phyloP scores from a whole-genome alignment of 2,888 invertebrate genomes.

The Pammene aurita region DNA sequence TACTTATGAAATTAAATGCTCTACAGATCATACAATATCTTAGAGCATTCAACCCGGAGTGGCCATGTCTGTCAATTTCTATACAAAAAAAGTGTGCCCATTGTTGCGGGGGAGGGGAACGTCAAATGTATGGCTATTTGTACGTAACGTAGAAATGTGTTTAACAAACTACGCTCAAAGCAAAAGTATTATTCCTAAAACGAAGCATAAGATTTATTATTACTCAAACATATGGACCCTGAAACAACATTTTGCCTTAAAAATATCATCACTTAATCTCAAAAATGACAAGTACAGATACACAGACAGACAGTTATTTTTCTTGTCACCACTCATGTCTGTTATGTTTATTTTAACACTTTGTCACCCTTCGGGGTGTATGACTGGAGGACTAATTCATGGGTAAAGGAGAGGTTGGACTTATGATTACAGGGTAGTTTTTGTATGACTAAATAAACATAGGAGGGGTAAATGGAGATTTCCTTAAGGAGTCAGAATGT shows the following conservation, averaged over 20 bases:
- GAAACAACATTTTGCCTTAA: slow-evolving; percentile 4
- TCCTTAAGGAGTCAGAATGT: slow-evolving; percentile 7
- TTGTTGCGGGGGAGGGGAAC: no score
- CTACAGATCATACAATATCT: no score
- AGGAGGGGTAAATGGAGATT: slow-evolving; percentile 1
- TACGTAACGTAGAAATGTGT: no score
- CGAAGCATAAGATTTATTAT: background rate
- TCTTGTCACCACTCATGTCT: slow-evolving; percentile 44
- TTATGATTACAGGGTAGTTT: slow-evolving; percentile 20
- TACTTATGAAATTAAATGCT: no score
- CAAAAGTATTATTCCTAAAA: no score
- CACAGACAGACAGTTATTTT: slow-evolving; percentile 32
- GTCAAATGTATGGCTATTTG: no score
- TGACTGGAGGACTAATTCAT: slow-evolving; percentile 35
- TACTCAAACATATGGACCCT: slow-evolving; percentile 3
- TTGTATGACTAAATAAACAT: slow-evolving; percentile 13
- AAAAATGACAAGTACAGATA: slow-evolving; percentile 27
- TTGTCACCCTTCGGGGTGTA: slow-evolving; percentile 44
- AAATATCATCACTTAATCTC: slow-evolving; percentile 29
- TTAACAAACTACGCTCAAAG: no score
- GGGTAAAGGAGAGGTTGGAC: background rate
- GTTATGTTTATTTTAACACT: slow-evolving; percentile 50
- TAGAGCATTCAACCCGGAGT: no score
- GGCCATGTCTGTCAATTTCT: no score
- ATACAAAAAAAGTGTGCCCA: no score